Base-by-base conservation (phyloP, 1,140 invertebrate genomes). In the Cotesia vestalis region DNA sequence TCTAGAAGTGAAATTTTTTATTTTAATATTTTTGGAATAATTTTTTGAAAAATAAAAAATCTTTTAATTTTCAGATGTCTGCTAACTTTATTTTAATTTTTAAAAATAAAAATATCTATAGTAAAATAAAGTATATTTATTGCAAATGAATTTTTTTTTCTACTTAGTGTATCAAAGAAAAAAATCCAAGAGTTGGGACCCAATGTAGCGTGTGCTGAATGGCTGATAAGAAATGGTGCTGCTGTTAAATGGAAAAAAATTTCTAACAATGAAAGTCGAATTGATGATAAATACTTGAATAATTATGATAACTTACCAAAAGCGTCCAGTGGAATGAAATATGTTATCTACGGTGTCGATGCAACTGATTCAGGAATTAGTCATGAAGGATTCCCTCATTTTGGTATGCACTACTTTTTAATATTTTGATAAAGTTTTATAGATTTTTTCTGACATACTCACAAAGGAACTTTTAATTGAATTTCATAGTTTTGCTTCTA, bases 171-270 rank as follows among this genome's bases (percentile, higher is more conserved):
- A 68, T 93, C 94, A 82, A 75, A 86, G 35, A 85, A 90, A 4
- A 85, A 94, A 76, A 89, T 95, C 38, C 90, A 92, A 82, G 83
- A 89, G 77, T 88, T 95, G 71, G 96, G 96, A 1, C 90, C 95
- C 3, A 95, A 97, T 83, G 81, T 92, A 79, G 92, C 93, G n/a
- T 96, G 95, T 88, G 94, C 95, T 3, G 95, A 97, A 87, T 97
- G 96, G 96, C 87, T 97, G 9, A 82, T 96, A 57, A 85, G 91
- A 79, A 95, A 95, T 87, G 95, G 95, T 9, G 95, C 93, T 17
- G 85, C 87, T 71, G 89, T 96, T 1, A 91, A 89, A 78, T 95
- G 92, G 91, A 88, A 87, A 76, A 87, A 87, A 64, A 79, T 46
- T 46, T 46, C 4, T 8, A 46, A 8, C 2, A 46, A 46, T 46